Evolutionary conservation across 2,113 vertebrate genomes (phyloP).

Genomic region (Tragelaphus strepsiceros): DNA sequence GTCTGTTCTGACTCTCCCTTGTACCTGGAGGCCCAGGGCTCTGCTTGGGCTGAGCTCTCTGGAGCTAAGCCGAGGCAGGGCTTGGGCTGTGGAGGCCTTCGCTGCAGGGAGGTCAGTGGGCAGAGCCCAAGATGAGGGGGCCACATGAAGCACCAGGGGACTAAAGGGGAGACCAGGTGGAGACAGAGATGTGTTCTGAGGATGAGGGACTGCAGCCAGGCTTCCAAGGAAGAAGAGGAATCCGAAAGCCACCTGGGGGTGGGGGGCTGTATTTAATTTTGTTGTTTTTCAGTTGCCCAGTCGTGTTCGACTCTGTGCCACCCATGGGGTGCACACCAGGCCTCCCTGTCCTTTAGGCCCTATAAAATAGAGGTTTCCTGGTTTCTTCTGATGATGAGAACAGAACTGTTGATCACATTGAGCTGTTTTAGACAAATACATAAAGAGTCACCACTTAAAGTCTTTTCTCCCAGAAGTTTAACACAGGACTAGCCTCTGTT

Average conservation of each 20-base stretch:
- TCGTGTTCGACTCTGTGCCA: background rate
- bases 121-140: background rate
- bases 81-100: background rate
- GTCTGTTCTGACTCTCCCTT: background rate
- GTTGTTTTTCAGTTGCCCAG: background rate
- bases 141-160: background rate
- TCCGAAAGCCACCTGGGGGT: background rate
- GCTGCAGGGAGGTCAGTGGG: background rate
- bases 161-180: background rate
- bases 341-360: background rate
- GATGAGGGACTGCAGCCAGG: too few relatives aligned
- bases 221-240: background rate
- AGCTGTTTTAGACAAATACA: background rate
- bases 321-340: background rate
- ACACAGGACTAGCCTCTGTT: background rate
- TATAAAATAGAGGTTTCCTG: background rate
- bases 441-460: background rate
- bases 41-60: background rate
- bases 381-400: background rate
- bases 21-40: background rate
- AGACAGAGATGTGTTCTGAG: background rate
- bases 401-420: background rate
- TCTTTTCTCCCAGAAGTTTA: background rate
- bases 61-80: background rate
- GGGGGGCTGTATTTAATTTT: too few relatives aligned